phyloP scores from a whole-genome alignment of 2,888 invertebrate species.

The Thyatira batis region DNA sequence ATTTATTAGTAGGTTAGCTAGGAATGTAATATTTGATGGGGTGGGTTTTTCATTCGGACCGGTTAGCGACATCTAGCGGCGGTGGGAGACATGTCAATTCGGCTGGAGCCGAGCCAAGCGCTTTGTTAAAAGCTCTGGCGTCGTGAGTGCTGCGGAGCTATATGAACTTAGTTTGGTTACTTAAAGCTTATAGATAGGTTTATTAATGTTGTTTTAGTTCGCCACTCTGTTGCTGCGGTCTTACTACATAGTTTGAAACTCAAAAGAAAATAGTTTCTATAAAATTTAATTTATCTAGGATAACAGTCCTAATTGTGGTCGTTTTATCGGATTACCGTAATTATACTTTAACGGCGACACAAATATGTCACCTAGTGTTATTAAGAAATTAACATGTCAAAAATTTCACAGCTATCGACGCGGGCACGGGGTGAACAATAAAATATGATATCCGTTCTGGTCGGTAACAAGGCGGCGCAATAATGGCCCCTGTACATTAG shows the following conservation, averaged over 20 bases:
- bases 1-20: slow-evolving; percentile 47
- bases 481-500: slow-evolving; percentile 66
- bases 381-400: slow-evolving; percentile 38
- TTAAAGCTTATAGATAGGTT: slow-evolving; percentile 29
- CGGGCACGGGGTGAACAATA: slow-evolving; percentile 21
- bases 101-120: slow-evolving; percentile 63
- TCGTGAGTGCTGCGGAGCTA: slow-evolving; percentile 44
- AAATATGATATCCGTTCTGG: slow-evolving; percentile 35
- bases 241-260: not conserved
- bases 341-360: not conserved
- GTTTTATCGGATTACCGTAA: not conserved
- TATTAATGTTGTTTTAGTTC: slow-evolving; percentile 31
- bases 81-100: slow-evolving; percentile 45
- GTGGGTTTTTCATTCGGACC: slow-evolving; percentile 29
- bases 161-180: slow-evolving; percentile 11
- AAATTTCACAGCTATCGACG: slow-evolving; percentile 29
- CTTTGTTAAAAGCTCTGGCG: slow-evolving; percentile 66
- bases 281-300: no score
- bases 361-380: not conserved
- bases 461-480: slow-evolving; percentile 41
- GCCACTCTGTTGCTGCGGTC: not conserved
- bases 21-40: slow-evolving; percentile 39
- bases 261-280: not conserved
- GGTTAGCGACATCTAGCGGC: slow-evolving; percentile 57
- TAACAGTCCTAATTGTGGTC: not conserved